Conservation (phyloP, 2,888 invertebrate genomes). For the Yponomeuta plumbellus region DNA sequence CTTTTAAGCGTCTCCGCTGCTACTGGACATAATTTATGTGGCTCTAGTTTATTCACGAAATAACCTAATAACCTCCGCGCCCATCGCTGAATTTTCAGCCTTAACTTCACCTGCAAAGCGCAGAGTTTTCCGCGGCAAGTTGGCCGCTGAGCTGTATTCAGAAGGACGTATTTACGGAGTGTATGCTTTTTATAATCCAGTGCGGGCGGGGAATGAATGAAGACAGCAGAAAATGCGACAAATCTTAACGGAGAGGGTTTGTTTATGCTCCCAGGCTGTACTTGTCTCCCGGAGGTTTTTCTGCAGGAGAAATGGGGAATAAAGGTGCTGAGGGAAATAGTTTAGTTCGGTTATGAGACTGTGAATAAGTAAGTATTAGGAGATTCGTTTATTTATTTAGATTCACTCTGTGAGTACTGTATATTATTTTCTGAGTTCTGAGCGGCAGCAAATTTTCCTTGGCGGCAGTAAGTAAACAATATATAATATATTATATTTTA, state of each 20-base stretch:
- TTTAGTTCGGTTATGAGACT: background rate
- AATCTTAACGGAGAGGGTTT: constrained; percentile 23
- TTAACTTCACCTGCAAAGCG: background rate
- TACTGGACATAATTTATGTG: constrained; percentile 40
- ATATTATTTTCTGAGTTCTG: no score
- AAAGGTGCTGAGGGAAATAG: background rate
- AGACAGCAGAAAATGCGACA: constrained; percentile 34
- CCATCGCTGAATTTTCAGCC: background rate
- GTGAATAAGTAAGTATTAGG: background rate
- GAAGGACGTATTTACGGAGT: constrained; percentile 30
- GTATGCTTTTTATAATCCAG: constrained; percentile 41
- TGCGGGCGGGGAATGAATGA: constrained; percentile 35
- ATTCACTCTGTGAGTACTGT: background rate
- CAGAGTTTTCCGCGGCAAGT: background rate
- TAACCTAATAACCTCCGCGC: constrained; percentile 25
- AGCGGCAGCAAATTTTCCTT: no score
- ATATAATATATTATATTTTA: no score
- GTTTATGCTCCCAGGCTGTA: constrained; percentile 5
- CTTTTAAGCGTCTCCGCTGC: constrained; percentile 31
- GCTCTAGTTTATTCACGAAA: constrained; percentile 28
- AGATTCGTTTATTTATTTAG: no score
- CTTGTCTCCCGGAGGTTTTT: background rate
- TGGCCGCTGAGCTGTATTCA: constrained; percentile 1
- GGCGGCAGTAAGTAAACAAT: no score
- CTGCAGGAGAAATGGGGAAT: background rate